Conservation (phyloP, 2,113 vertebrate genomes). For the Clarias magur region DNA sequence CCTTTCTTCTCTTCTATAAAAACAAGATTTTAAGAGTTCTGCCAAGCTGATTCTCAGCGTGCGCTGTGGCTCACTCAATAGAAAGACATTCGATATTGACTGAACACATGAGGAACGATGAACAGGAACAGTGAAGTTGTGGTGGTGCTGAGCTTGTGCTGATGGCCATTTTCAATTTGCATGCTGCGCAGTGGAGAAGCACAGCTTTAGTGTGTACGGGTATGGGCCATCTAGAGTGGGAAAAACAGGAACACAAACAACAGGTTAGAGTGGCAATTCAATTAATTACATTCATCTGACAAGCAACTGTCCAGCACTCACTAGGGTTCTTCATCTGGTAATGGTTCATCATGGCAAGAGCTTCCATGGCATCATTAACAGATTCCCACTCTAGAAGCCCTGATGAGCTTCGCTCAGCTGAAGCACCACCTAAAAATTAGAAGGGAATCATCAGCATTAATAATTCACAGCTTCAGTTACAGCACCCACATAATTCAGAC, state of each 20-base stretch:
- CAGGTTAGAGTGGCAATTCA: background rate
- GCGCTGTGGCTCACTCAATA: constrained; percentile 33
- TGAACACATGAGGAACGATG: constrained; percentile 28
- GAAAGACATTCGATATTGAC: constrained; percentile 32
- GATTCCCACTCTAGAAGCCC: constrained; percentile 91
- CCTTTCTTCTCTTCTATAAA: constrained; percentile 49
- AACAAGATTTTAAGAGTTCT: constrained; percentile 49
- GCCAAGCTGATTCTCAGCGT: constrained; percentile 33
- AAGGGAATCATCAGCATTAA: background rate
- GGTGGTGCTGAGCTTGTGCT: constrained; percentile 13
- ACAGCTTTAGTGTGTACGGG: constrained; percentile 91
- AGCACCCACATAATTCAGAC: background rate
- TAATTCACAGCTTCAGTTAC: background rate
- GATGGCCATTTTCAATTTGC: constrained; percentile 74
- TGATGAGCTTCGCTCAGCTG: constrained; percentile 88
- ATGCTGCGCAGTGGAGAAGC: constrained; percentile 91
- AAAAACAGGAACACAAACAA: background rate
- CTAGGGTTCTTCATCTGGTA: constrained; percentile 95
- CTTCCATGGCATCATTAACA: constrained; percentile 90
- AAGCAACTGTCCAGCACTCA: constrained; percentile 65
- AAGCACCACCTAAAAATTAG: constrained; percentile 51
- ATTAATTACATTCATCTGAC: background rate
- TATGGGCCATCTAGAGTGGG: constrained; percentile 82
- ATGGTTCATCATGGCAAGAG: constrained; percentile 87
- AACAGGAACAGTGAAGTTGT: constrained; percentile 34